A percentile compares a stretch with the other conserved stretches of the same genome.
These are phyloP conservation scores for Tipula confusa DNA, from an alignment of 2,888 invertebrate genomes.

Conservation along the genomic window DNA sequence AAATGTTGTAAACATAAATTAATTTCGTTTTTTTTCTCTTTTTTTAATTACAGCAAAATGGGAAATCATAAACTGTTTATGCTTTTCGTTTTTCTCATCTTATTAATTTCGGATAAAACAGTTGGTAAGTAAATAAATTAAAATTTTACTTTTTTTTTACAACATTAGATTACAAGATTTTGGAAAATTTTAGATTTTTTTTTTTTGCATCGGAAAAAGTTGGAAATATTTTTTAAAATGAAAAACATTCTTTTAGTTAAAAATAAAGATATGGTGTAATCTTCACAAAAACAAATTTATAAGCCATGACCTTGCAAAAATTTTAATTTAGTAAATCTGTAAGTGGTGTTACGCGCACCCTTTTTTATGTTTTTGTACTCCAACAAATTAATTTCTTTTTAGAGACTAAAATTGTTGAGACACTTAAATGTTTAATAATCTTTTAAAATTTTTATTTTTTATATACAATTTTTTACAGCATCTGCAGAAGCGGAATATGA, in stretches of 20 bases:
- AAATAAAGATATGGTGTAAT: no score
- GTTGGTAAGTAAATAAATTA: neutral
- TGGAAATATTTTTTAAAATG: neutral
- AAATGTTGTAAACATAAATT: neutral
- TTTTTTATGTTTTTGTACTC: neutral
- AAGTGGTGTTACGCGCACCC: neutral
- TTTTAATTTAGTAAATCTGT: neutral
- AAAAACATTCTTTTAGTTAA: neutral
- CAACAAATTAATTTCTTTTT: neutral
- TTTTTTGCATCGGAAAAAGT: neutral
- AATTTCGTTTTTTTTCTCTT: neutral
- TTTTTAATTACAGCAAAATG: conserved; percentile 6
- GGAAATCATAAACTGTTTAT: neutral
- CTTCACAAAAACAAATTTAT: no score
- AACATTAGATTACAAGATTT: neutral
- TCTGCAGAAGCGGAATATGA: neutral
- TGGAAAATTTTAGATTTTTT: neutral
- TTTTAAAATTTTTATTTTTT: neutral
- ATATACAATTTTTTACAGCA: neutral
- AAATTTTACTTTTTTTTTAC: neutral
- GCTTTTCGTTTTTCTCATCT: neutral
- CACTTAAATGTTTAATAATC: neutral
- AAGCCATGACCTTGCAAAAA: neutral
- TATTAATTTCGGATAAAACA: neutral
- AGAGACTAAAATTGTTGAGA: neutral